A percentile compares a stretch with the other conserved stretches of the same genome.
These are phyloP conservation scores for Corvus cornix DNA, from an alignment of 2,113 vertebrate species.

Conservation along the genomic window DNA sequence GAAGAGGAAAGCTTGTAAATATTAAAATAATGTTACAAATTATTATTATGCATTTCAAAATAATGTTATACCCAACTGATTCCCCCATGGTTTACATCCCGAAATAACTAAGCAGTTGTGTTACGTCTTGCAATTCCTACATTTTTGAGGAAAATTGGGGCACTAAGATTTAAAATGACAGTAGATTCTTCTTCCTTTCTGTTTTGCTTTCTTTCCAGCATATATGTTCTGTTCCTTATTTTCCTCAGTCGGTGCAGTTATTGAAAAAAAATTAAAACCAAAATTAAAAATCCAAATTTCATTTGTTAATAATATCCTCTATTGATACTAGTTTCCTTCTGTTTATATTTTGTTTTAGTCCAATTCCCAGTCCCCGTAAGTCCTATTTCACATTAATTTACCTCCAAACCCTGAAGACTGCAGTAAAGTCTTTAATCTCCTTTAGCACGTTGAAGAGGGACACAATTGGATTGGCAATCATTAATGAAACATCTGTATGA, in stretches of 20 bases:
- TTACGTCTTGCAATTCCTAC: not conserved
- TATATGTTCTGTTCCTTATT: not conserved
- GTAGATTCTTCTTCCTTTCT: not conserved
- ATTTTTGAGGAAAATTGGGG: not conserved
- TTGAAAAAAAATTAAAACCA: not conserved
- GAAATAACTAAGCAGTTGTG: not conserved
- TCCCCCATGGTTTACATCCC: not conserved
- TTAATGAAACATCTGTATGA: constrained; percentile 11
- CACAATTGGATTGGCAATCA: constrained; percentile 11
- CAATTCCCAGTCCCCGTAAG: not conserved
- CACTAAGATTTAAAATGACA: not conserved
- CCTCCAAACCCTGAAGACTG: constrained; percentile 1
- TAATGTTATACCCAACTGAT: not conserved
- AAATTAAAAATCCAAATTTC: not conserved
- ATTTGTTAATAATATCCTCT: not conserved
- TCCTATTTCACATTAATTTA: constrained; percentile 6
- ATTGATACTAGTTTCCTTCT: not conserved
- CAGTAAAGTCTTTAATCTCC: constrained; percentile 45
- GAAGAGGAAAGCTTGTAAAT: not conserved
- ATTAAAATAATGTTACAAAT: not conserved
- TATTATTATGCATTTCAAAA: not conserved
- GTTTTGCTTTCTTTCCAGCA: not conserved
- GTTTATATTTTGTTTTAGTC: not conserved
- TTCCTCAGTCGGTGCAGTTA: not conserved
- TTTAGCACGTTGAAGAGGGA: not conserved